These are phyloP conservation scores for Auanema freiburgensis DNA, from an alignment of 2,888 invertebrate genomes.

Conservation along the genomic window DNA sequence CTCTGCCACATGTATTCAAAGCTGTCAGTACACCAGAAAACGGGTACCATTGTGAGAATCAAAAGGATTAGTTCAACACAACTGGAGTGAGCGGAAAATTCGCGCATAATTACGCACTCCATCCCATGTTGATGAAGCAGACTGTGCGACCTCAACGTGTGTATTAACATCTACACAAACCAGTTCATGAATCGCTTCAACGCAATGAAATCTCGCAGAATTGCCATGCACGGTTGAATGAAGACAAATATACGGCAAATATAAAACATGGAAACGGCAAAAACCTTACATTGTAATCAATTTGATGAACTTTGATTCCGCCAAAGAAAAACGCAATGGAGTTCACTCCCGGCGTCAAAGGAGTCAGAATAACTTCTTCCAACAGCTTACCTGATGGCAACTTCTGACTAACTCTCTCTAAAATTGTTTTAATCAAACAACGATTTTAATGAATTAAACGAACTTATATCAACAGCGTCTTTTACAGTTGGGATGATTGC, in stretches of 20 bases:
- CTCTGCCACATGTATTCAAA: not conserved
- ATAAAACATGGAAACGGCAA: not conserved
- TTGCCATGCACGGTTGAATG: no score
- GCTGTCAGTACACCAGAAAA: not conserved
- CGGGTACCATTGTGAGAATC: not conserved
- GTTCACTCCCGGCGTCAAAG: constrained; percentile 29
- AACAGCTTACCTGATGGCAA: constrained; percentile 21
- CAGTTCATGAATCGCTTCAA: no score
- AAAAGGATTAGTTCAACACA: not conserved
- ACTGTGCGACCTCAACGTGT: no score
- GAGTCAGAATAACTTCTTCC: constrained; percentile 18
- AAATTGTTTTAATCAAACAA: no score
- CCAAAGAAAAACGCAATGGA: constrained; percentile 28
- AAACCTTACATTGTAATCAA: constrained; percentile 32
- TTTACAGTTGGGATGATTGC: no score
- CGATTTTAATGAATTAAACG: no score
- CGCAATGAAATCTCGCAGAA: no score
- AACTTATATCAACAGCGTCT: not conserved
- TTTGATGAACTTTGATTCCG: constrained; percentile 32
- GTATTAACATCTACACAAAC: no score
- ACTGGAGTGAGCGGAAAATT: not conserved
- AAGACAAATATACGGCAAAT: no score
- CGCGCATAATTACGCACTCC: no score
- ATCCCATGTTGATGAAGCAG: no score
- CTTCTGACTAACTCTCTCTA: constrained; percentile 27